Percentiles rank a stretch among this genome's conserved stretches.
These are phyloP conservation scores for Lethocerus indicus DNA, from an alignment of 1,140 invertebrate species.

Conservation along the genomic window DNA sequence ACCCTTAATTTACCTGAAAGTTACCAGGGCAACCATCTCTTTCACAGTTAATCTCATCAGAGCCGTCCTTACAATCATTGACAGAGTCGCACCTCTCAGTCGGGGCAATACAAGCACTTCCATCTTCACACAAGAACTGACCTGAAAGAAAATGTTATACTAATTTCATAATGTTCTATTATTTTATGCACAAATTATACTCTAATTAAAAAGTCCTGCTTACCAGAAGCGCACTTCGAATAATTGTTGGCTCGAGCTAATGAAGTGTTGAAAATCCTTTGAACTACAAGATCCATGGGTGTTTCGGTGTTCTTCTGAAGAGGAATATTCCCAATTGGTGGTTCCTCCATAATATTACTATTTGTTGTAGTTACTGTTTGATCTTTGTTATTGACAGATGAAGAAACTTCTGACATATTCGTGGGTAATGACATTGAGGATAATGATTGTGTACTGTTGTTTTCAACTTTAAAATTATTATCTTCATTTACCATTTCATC, in stretches of 20 bases:
- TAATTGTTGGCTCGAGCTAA: too few relatives aligned
- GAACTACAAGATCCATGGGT: too few relatives aligned
- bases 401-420: too few relatives aligned
- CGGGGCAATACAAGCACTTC: conserved; percentile 34
- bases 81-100: conserved; percentile 40
- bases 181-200: neutral
- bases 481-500: too few relatives aligned
- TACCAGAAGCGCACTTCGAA: neutral
- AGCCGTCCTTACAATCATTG: conserved; percentile 41
- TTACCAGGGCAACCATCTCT: conserved; percentile 36
- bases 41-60: conserved; percentile 40
- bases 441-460: too few relatives aligned
- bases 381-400: too few relatives aligned
- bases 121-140: conserved; percentile 36
- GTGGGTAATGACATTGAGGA: too few relatives aligned
- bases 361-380: too few relatives aligned
- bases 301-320: neutral
- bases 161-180: neutral
- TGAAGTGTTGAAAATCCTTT: too few relatives aligned
- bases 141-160: conserved; percentile 21
- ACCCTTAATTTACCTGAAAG: conserved; percentile 24
- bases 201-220: neutral
- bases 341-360: too few relatives aligned
- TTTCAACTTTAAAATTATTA: too few relatives aligned
- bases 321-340: neutral